A percentile compares a stretch with the other conserved stretches of the same genome.
These are phyloP conservation scores for Trachelus iudaicus DNA, from an alignment of 2,888 invertebrate species.

Conservation along the genomic window DNA sequence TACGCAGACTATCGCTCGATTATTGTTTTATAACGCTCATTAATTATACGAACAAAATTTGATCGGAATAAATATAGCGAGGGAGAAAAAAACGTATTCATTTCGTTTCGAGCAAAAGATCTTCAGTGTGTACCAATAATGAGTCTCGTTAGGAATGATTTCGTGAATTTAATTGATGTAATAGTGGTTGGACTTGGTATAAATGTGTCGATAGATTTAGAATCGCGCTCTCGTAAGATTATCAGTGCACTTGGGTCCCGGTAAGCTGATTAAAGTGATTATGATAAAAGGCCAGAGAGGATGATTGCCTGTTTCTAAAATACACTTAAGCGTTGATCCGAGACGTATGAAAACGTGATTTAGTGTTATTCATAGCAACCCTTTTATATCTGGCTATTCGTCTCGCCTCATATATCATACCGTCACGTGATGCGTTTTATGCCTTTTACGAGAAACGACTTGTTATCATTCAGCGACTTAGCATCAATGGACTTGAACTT, in stretches of 20 bases:
- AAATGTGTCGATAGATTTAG: background rate
- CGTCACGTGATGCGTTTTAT: conserved; percentile 26
- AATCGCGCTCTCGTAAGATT: background rate
- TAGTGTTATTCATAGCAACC: background rate
- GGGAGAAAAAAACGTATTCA: background rate
- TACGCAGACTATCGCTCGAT: background rate
- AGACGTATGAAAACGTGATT: background rate
- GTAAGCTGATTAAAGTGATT: background rate
- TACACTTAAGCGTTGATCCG: background rate
- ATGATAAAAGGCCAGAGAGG: background rate
- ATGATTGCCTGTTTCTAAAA: background rate
- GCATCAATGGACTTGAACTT: conserved; percentile 1
- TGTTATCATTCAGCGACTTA: conserved; percentile 21
- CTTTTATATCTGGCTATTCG: background rate
- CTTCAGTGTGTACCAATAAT: background rate
- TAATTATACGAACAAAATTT: background rate
- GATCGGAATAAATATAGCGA: background rate
- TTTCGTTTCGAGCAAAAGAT: background rate
- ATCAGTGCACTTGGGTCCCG: background rate
- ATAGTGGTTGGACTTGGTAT: background rate
- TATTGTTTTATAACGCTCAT: background rate
- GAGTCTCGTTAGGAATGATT: background rate
- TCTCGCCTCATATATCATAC: background rate
- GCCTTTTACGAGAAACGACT: conserved; percentile 38
- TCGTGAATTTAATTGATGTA: background rate